Evolutionary conservation across 2,888 invertebrate genomes (phyloP), one percentile per base, ranked within the genome.

Genomic region (Lithophane ornitopus): DNA sequence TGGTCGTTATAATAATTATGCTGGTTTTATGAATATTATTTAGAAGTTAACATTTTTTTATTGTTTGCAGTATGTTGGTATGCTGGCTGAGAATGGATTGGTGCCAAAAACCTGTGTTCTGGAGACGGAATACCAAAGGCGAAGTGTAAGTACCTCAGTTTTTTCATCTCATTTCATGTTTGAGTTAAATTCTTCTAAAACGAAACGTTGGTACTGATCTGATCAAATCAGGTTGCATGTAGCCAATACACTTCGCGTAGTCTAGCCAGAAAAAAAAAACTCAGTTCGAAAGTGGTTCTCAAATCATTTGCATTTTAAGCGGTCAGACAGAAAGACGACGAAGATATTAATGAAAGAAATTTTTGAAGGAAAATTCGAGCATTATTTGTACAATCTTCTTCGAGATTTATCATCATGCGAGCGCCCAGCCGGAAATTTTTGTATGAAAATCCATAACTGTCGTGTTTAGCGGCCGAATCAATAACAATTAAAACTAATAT

Each of bases 101-200:
- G 28, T 89, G 28, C 86, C 85, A 19, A 85, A 85, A 68, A 87
- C 82, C 4, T 90, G 90, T 19, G 46, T 78, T 4, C 81, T 87
- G 80, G 88, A 89, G 4, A 87, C 82, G 0, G 73, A 89, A 41
- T 79, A 84, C 34, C 74, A 74, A 8, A 82, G 81, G 70, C 63
- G 63, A 59, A 67, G 34, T n/a, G 90, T 89, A 78, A 84, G 87
- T 54, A 58, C 49, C 22, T 41, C 3, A 19, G 16, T 52, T 19
- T 52, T 16, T 26, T 9, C 0, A 11, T 52, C 11, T 41, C 3
- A 22, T 52, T 52, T 52, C 2, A 16, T 26, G 3, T 26, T 12
- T 34, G 0, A 19, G 4, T 34, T 19, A 34, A n/a, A 46, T 28
- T 28, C 16, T 28, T n/a, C 11, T 3, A 46, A 12, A 34, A n/a